A percentile compares a stretch with the other conserved stretches of the same genome.
Conservation (phyloP, 2,113 vertebrate species). For the Eulemur macaco region DNA sequence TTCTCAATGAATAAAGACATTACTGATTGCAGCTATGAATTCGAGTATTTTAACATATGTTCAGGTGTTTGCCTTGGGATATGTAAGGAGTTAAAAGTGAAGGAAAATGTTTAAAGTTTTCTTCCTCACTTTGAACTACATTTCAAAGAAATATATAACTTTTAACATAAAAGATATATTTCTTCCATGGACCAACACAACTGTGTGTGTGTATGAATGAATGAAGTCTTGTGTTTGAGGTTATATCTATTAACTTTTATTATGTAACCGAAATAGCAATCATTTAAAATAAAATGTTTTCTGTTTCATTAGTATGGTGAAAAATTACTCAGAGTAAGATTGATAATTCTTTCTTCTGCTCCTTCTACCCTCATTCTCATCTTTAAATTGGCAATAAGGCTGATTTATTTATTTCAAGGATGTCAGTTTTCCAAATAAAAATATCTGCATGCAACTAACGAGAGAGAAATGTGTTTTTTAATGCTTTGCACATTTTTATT, state of each 20-base stretch:
- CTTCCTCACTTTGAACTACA: conserved; percentile 42
- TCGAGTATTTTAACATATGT: neutral
- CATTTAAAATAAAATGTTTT: conserved; percentile 37
- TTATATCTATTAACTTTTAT: conserved; percentile 26
- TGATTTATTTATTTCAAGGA: neutral
- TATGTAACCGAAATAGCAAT: neutral
- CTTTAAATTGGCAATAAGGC: neutral
- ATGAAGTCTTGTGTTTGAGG: neutral
- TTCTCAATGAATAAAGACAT: conserved; percentile 70
- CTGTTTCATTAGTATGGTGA: neutral
- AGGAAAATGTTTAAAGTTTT: conserved; percentile 56
- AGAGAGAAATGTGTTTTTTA: neutral
- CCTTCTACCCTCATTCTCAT: neutral
- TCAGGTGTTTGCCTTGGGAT: conserved; percentile 56
- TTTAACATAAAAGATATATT: conserved; percentile 50
- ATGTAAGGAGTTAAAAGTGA: conserved; percentile 43
- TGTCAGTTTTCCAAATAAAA: conserved; percentile 7
- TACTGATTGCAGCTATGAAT: conserved; percentile 54
- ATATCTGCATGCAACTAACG: neutral
- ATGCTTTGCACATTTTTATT: neutral
- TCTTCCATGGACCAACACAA: neutral
- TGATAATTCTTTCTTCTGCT: conserved; percentile 20
- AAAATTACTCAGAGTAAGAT: neutral
- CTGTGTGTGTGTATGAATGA: neutral
- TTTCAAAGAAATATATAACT: conserved; percentile 57